Evolutionary conservation across 2,113 vertebrate genomes (phyloP).

Genomic region (Pseudorasbora parva): DNA sequence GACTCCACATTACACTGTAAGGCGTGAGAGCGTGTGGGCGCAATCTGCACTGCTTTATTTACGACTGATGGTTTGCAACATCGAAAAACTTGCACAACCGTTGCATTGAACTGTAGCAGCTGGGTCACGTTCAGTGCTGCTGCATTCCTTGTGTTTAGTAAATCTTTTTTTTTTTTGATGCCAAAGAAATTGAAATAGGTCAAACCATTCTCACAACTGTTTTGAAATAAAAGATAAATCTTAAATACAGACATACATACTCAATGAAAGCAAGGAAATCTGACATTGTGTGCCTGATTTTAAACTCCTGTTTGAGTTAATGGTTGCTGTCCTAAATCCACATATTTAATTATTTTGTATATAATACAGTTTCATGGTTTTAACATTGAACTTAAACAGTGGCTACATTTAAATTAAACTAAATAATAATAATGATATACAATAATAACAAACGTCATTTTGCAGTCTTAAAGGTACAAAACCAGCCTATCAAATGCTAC

Average conservation of each 20-base stretch:
- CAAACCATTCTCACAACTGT: neutral
- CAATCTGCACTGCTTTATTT: constrained; percentile 13
- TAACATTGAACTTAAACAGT: no score
- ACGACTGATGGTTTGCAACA: constrained; percentile 9
- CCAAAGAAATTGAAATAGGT: neutral
- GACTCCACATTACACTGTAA: constrained; percentile 93
- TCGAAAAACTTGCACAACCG: neutral
- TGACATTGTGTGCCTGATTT: neutral
- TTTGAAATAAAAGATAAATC: neutral
- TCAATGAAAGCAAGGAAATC: neutral
- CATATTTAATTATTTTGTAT: neutral
- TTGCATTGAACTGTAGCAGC: neutral
- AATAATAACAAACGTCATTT: neutral
- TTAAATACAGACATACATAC: neutral
- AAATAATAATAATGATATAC: neutral
- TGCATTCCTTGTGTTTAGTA: neutral
- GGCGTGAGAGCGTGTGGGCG: constrained; percentile 47
- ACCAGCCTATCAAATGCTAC: neutral
- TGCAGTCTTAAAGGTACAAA: neutral
- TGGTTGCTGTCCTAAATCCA: neutral
- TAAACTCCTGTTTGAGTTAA: neutral
- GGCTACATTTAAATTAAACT: neutral
- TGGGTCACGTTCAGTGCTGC: constrained; percentile 1
- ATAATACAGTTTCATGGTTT: no score
- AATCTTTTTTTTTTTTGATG: neutral